Percentiles rank a stretch among this genome's conserved stretches.
Evolutionary conservation across 2,888 invertebrate genomes (phyloP).

Genomic region (Deroplatys truncata): DNA sequence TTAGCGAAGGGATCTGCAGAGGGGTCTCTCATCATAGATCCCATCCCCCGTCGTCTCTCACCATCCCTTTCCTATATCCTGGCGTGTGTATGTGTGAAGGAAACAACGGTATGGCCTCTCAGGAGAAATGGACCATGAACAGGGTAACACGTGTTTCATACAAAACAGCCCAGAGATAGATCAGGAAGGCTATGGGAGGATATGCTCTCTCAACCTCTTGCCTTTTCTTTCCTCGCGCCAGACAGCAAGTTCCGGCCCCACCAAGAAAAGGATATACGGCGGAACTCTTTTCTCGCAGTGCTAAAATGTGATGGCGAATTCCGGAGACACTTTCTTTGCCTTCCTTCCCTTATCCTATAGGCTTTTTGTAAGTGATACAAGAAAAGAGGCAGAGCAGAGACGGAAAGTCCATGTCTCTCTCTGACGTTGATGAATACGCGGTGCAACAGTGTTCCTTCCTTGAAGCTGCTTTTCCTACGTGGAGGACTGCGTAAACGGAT

Average conservation of each 20-base stretch:
- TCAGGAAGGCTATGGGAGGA: not conserved
- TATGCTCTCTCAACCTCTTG: not conserved
- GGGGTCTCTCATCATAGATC: slow-evolving; percentile 9
- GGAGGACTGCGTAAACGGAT: not conserved
- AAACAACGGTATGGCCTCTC: slow-evolving; percentile 5
- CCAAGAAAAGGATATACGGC: not conserved
- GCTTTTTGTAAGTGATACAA: not conserved
- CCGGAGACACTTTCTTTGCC: not conserved
- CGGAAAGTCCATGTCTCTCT: not conserved
- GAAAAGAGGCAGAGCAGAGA: not conserved
- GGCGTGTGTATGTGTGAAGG: not conserved
- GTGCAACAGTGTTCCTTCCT: not conserved
- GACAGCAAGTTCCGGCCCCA: not conserved
- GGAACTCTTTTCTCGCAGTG: not conserved
- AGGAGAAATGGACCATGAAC: slow-evolving; percentile 13
- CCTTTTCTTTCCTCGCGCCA: not conserved
- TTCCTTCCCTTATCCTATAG: not conserved
- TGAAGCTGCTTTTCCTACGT: not conserved
- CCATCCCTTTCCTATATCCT: not conserved
- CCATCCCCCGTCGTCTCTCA: not conserved
- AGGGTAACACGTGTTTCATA: slow-evolving; percentile 11
- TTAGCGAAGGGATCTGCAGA: not conserved
- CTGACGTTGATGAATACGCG: not conserved
- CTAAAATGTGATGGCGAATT: not conserved
- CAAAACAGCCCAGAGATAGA: not conserved